Evolutionary conservation across 2,113 vertebrate species (phyloP).

Genomic region (Herpetotheres cachinnans): DNA sequence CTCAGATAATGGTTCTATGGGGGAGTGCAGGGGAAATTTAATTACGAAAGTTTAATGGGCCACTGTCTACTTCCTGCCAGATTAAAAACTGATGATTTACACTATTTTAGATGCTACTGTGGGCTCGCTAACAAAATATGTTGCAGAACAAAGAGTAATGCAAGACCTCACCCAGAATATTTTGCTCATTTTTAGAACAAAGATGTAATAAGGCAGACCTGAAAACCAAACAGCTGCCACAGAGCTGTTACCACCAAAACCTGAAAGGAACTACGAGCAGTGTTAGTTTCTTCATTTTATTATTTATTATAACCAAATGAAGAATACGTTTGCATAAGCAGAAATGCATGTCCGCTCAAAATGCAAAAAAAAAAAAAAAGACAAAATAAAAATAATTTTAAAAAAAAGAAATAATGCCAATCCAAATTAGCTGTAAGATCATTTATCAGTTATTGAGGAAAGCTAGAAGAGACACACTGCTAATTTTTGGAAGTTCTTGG

Average conservation of each 20-base stretch:
- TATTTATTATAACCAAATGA: neutral
- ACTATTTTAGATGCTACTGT: conserved; percentile 75
- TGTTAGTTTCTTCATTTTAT: neutral
- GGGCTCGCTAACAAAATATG: conserved; percentile 70
- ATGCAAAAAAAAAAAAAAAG: neutral
- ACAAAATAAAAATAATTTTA: no score
- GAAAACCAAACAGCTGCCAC: neutral
- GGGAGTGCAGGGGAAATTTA: conserved; percentile 93
- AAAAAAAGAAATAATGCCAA: neutral
- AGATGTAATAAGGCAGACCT: neutral
- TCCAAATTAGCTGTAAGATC: neutral
- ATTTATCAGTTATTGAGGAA: neutral
- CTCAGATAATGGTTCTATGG: conserved; percentile 93
- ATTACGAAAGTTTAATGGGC: conserved; percentile 94
- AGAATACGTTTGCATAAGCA: neutral
- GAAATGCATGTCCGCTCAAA: neutral
- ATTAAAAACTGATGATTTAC: conserved; percentile 92
- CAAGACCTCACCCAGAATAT: conserved; percentile 41
- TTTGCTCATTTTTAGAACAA: conserved; percentile 35
- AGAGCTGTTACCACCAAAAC: neutral
- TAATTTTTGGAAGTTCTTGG: neutral
- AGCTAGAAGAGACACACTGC: neutral
- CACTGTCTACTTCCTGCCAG: conserved; percentile 88
- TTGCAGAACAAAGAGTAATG: conserved; percentile 66
- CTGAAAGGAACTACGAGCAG: neutral